phyloP scores from a whole-genome alignment of 2,797 vertebrate genomes.

The Phalloptychus januarius region DNA sequence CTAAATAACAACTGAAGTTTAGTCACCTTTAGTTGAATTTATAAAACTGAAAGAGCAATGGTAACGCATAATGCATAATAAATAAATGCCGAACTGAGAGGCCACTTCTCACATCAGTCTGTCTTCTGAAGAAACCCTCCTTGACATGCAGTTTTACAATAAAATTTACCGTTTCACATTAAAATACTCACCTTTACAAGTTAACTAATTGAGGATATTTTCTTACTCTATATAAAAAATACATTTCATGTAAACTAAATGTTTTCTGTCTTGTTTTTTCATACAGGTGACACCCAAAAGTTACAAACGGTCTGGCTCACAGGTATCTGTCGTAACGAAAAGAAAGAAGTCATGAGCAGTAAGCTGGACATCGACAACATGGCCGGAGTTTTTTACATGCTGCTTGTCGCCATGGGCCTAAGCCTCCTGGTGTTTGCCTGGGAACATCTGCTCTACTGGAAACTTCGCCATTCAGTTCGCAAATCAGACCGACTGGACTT shows the following conservation, averaged over 20 bases:
- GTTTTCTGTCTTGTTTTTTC: neutral
- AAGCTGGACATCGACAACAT: conserved; percentile 99
- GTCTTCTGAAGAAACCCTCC: neutral
- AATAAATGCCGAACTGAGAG: neutral
- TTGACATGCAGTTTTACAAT: neutral
- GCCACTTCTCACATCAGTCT: neutral
- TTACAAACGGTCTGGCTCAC: conserved; percentile 98
- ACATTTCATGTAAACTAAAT: conserved; percentile 1
- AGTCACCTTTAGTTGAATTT: conserved; percentile 24
- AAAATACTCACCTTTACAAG: neutral
- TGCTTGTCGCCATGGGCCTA: conserved; percentile 97
- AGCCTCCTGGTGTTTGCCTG: conserved; percentile 95
- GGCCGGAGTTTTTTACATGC: conserved; percentile 98
- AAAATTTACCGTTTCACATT: neutral
- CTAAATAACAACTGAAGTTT: neutral
- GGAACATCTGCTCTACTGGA: conserved; percentile 98
- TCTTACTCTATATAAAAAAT: neutral
- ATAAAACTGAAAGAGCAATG: conserved; percentile 9
- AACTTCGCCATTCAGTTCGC: conserved; percentile 89
- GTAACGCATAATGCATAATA: conserved; percentile 1
- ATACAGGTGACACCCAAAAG: conserved; percentile 93
- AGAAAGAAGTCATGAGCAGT: conserved; percentile 98
- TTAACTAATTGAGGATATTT: conserved; percentile 16
- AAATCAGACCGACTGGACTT: conserved; percentile 88
- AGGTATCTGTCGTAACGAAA: conserved; percentile 97